These are phyloP conservation scores for Priapulus caudatus DNA, from an alignment of 2,888 invertebrate genomes.

Conservation along the genomic window DNA sequence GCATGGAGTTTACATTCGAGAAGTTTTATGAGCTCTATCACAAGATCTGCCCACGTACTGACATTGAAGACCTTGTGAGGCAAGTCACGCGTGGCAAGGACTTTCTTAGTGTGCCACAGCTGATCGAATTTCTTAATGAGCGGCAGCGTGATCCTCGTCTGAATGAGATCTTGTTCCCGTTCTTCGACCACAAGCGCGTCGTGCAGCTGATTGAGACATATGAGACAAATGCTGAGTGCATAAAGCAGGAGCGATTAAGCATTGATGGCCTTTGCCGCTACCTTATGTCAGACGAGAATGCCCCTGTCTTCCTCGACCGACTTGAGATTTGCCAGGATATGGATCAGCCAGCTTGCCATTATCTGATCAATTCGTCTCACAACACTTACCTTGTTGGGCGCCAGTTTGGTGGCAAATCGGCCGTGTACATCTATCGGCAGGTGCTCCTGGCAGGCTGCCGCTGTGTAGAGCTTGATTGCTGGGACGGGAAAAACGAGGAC, in stretches of 20 bases:
- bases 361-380: conserved; percentile 97
- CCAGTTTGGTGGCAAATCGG: conserved; percentile 95
- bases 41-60: conserved; percentile 95
- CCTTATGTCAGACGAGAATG: conserved; percentile 99
- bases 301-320: conserved; percentile 96
- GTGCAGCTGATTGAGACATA: conserved; percentile 84
- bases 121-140: conserved; percentile 77
- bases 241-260: conserved; percentile 61
- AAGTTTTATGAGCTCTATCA: conserved; percentile 97
- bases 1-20: conserved; percentile 88
- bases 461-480: conserved; percentile 92
- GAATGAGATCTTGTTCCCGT: conserved; percentile 94
- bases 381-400: conserved; percentile 86
- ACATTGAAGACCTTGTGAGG: conserved; percentile 93
- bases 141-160: conserved; percentile 94
- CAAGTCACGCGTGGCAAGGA: no score
- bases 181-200: conserved; percentile 87
- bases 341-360: conserved; percentile 95
- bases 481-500: conserved; percentile 96
- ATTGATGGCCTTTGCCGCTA: conserved; percentile 95
- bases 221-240: conserved; percentile 67
- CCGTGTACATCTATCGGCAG: conserved; percentile 96
- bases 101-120: conserved; percentile 68
- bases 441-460: conserved; percentile 91
- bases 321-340: conserved; percentile 71